Evolutionary conservation across 2,888 invertebrate species (phyloP).

Genomic region (Pseudococcus jackbeardsleyi): DNA sequence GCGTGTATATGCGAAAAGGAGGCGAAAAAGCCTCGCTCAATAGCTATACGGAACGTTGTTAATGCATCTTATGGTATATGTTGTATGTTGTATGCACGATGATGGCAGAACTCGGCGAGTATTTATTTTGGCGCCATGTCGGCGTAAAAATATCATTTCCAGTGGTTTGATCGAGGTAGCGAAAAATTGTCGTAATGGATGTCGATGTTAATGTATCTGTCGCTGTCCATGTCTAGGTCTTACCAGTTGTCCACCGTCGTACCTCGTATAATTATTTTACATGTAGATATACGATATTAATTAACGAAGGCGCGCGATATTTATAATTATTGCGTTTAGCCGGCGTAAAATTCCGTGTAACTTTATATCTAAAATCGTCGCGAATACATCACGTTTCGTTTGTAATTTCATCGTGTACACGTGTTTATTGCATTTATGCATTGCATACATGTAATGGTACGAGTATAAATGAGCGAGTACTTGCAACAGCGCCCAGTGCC

Average conservation of each 20-base stretch:
- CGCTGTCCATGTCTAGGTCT: background rate
- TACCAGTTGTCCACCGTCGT: background rate
- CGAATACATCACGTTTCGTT: background rate
- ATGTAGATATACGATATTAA: background rate
- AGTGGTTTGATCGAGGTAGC: background rate
- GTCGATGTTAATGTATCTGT: background rate
- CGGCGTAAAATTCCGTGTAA: constrained; percentile 44
- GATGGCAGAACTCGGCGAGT: background rate
- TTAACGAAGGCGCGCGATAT: background rate
- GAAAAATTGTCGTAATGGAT: constrained; percentile 13
- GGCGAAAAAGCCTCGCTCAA: no score
- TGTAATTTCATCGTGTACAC: constrained; percentile 6
- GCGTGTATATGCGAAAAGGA: no score
- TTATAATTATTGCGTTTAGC: constrained; percentile 52
- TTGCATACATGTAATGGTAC: no score
- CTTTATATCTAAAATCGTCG: background rate
- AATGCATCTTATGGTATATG: background rate
- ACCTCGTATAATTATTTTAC: no score
- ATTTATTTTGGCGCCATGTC: constrained; percentile 16
- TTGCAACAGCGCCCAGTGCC: no score
- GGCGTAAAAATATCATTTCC: constrained; percentile 21
- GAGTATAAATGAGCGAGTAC: no score
- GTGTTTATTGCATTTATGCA: constrained; percentile 4
- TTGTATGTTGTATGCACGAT: background rate
- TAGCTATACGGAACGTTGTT: background rate